phyloP scores from a whole-genome alignment of 2,888 invertebrate genomes.

The Agonopterix alstromeriana region DNA sequence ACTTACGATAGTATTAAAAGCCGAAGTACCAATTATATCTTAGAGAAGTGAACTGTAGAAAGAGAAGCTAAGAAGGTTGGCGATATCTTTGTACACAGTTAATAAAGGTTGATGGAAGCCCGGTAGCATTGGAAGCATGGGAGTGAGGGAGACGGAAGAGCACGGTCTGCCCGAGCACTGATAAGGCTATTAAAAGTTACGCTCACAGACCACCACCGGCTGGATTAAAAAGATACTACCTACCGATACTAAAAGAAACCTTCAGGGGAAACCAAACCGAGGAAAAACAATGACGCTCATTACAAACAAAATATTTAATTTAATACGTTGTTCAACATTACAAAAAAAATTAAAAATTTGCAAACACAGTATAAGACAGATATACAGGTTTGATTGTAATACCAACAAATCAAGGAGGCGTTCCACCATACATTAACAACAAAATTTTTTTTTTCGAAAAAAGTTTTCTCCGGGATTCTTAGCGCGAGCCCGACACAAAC shows the following conservation, averaged over 20 bases:
- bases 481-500: too few species aligned
- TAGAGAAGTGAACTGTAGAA: background rate
- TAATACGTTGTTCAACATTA: background rate
- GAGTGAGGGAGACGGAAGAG: conserved; percentile 41
- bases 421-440: too few species aligned
- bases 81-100: conserved; percentile 39
- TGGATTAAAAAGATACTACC: conserved; percentile 53
- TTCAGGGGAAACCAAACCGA: conserved; percentile 30
- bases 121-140: conserved; percentile 27
- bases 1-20: too few species aligned
- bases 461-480: too few species aligned
- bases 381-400: too few species aligned
- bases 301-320: too few species aligned
- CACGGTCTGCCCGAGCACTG: conserved; percentile 57
- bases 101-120: conserved; percentile 51
- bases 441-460: too few species aligned
- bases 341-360: too few species aligned
- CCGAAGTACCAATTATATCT: too few species aligned
- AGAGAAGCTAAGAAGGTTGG: conserved; percentile 19
- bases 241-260: conserved; percentile 45
- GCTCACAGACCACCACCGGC: conserved; percentile 44
- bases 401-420: too few species aligned
- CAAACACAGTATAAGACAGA: background rate
- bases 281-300: conserved; percentile 1
- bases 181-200: conserved; percentile 75